Evolutionary conservation across 2,888 invertebrate species (phyloP).

Genomic region (Petrolisthes manimaculis): DNA sequence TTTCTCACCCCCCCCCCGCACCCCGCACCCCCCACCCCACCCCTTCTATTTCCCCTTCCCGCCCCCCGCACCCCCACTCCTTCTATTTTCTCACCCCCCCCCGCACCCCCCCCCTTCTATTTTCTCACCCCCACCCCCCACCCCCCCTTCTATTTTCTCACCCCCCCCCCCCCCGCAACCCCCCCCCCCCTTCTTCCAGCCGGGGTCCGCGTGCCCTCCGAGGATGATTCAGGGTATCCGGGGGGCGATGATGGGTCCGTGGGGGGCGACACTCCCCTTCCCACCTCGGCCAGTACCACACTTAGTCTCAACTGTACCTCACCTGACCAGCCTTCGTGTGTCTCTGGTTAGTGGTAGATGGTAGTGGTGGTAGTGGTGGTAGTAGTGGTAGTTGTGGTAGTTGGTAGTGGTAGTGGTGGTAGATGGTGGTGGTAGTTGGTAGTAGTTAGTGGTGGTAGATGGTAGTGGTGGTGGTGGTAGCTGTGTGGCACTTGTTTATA

Average conservation of each 20-base stretch:
- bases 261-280: slow-evolving; percentile 41
- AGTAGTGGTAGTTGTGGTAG: not conserved
- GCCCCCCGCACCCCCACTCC: not conserved
- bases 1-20: not conserved
- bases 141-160: not conserved
- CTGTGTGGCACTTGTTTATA: not conserved
- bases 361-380: not conserved
- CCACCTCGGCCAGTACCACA: slow-evolving; percentile 42
- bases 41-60: not conserved
- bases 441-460: not conserved
- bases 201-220: slow-evolving; percentile 42
- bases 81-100: too few relatives aligned
- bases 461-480: slow-evolving; percentile 1
- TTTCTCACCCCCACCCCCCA: slow-evolving; percentile 68
- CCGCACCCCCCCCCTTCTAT: slow-evolving; percentile 68
- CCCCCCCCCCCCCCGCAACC: slow-evolving; percentile 20
- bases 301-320: slow-evolving; percentile 37
- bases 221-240: slow-evolving; percentile 50
- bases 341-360: slow-evolving; percentile 55
- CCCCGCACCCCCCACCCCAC: not conserved
- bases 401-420: not conserved
- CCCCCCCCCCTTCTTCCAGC: too few relatives aligned
- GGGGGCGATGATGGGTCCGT: slow-evolving; percentile 52
- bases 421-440: not conserved
- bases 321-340: slow-evolving; percentile 57